phyloP scores from a whole-genome alignment of 2,888 invertebrate species.

The Ennomos erosarius region DNA sequence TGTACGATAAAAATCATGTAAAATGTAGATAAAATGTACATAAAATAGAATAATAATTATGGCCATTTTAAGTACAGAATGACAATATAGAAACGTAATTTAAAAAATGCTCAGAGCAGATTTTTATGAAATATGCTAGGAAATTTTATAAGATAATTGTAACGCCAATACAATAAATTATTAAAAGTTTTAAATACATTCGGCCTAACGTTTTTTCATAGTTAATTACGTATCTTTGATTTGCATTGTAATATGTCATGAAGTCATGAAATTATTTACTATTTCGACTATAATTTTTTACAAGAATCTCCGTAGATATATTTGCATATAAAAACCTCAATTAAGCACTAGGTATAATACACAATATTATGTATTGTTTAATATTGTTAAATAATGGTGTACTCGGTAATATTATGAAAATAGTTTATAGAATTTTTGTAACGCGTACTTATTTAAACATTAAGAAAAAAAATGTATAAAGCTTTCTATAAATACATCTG shows the following conservation, averaged over 20 bases:
- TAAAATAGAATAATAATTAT: slow-evolving; percentile 16
- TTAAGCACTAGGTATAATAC: slow-evolving; percentile 4
- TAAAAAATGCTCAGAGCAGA: slow-evolving; percentile 41
- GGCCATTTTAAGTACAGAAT: slow-evolving; percentile 44
- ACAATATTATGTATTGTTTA: slow-evolving; percentile 24
- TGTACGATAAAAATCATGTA: neutral
- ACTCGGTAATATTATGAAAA: slow-evolving; percentile 24
- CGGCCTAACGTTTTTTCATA: too few species aligned
- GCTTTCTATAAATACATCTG: slow-evolving; percentile 24
- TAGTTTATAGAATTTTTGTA: slow-evolving; percentile 11
- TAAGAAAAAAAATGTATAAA: slow-evolving; percentile 30
- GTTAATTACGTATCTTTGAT: too few species aligned
- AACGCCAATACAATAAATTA: slow-evolving; percentile 10
- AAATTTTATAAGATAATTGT: slow-evolving; percentile 24
- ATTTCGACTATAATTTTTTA: too few species aligned
- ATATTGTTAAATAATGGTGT: slow-evolving; percentile 24
- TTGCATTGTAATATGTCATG: too few species aligned
- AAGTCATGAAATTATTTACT: too few species aligned
- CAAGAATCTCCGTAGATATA: slow-evolving; percentile 9
- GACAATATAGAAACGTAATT: slow-evolving; percentile 45
- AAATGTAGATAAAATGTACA: slow-evolving; percentile 34
- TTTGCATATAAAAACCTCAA: slow-evolving; percentile 11
- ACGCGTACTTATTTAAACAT: slow-evolving; percentile 30
- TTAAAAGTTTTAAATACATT: too few species aligned
- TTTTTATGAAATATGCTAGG: slow-evolving; percentile 19